Evolutionary conservation across 2,888 invertebrate species (phyloP).

Genomic region (Callimorpha dominula): DNA sequence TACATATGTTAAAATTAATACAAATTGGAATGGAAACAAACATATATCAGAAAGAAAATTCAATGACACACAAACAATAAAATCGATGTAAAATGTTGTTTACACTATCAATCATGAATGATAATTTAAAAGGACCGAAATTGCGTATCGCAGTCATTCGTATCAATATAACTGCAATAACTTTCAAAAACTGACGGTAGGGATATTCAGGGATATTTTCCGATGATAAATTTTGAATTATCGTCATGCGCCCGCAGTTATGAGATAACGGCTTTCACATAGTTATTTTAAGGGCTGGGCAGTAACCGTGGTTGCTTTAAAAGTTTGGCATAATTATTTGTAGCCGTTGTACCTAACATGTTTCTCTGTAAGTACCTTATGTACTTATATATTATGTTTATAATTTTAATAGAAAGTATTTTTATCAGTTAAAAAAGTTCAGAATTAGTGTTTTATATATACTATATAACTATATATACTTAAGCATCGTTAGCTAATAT

Average conservation of each 20-base stretch:
- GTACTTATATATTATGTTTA: no score
- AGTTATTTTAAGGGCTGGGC: conserved; percentile 24
- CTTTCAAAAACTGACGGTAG: conserved; percentile 35
- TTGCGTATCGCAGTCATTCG: conserved; percentile 38
- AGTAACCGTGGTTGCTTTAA: no score
- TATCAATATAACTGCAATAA: conserved; percentile 55
- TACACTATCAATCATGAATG: conserved; percentile 41
- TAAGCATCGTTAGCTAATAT: no score
- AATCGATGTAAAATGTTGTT: conserved; percentile 27
- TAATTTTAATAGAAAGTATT: no score
- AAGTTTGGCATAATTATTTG: no score
- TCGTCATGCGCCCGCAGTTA: conserved; percentile 31
- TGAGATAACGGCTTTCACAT: conserved; percentile 37
- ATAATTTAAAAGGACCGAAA: conserved; percentile 38
- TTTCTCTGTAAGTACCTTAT: no score
- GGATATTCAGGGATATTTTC: conserved; percentile 26
- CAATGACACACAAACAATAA: conserved; percentile 15
- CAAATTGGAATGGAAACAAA: background rate
- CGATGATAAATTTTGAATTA: conserved; percentile 55
- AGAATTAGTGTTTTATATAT: no score
- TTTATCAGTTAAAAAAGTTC: no score
- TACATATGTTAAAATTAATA: background rate
- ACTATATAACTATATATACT: no score
- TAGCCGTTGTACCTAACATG: no score
- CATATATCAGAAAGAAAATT: background rate